Conservation (phyloP, 2,797 vertebrate genomes). For the Echeneis naucrates region DNA sequence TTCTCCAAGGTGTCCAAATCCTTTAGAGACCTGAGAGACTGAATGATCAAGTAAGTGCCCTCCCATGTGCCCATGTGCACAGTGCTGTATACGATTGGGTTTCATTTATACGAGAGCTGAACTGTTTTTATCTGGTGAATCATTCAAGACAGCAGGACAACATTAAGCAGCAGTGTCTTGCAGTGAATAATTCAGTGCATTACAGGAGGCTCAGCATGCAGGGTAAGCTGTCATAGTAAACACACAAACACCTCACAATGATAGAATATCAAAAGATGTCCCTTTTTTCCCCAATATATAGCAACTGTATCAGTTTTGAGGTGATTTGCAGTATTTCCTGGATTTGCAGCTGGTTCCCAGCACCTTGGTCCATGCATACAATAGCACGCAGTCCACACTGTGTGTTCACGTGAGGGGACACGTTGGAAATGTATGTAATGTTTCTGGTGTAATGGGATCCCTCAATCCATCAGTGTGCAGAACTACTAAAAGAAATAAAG, state of each 20-base stretch:
- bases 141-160: background rate
- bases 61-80: background rate
- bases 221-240: constrained; percentile 34
- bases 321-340: background rate
- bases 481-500: background rate
- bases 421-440: constrained; percentile 10
- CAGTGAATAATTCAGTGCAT: constrained; percentile 40
- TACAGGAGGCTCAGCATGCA: constrained; percentile 26
- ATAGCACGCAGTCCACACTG: background rate
- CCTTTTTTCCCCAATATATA: constrained; percentile 1
- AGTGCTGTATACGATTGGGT: background rate
- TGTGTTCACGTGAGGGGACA: background rate
- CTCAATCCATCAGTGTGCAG: background rate
- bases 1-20: too few relatives aligned
- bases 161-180: constrained; percentile 25
- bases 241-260: constrained; percentile 29
- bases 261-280: constrained; percentile 26
- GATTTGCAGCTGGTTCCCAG: background rate
- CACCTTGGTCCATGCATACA: background rate
- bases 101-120: background rate
- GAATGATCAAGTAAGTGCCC: too few relatives aligned
- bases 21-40: background rate
- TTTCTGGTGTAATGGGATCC: constrained; percentile 1
- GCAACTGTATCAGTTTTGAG: background rate
- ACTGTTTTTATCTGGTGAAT: constrained; percentile 6